Conservation (phyloP, 2,888 invertebrate genomes). For the Drosophila pseudotalamancana region DNA sequence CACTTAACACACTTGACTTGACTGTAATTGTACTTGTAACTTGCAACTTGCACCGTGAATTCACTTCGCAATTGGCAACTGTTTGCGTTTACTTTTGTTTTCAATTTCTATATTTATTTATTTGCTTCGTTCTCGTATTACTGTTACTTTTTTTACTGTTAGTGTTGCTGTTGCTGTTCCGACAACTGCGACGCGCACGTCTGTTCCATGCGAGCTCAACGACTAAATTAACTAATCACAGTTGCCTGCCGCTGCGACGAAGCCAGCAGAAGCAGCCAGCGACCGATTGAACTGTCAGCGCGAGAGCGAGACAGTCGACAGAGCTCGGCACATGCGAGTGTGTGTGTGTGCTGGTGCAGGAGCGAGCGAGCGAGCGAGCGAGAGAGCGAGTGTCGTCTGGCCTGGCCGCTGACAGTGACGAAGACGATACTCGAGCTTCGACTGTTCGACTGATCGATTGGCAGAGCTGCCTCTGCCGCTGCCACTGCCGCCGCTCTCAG, state of each 20-base stretch:
- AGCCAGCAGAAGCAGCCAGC: conserved; percentile 69
- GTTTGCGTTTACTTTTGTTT: conserved; percentile 12
- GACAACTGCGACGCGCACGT: conserved; percentile 81
- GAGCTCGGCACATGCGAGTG: not conserved
- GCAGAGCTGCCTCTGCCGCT: conserved; percentile 36
- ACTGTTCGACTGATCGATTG: conserved; percentile 56
- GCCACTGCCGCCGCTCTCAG: conserved; percentile 8
- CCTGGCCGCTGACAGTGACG: conserved; percentile 46
- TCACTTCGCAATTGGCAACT: conserved; percentile 17
- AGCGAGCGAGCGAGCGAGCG: conserved; percentile 4
- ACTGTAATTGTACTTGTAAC: too few species aligned
- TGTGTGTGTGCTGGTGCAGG: not conserved
- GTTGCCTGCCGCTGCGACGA: conserved; percentile 81
- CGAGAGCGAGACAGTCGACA: conserved; percentile 39
- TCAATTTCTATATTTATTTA: conserved; percentile 1
- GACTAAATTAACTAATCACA: conserved; percentile 84
- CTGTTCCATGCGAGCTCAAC: conserved; percentile 83
- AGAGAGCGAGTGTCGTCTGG: conserved; percentile 16
- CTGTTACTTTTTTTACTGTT: conserved; percentile 21
- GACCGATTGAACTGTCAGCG: conserved; percentile 81
- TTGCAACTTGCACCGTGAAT: conserved; percentile 5
- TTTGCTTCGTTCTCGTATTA: conserved; percentile 29
- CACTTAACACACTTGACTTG: too few species aligned
- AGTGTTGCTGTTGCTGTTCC: conserved; percentile 42
- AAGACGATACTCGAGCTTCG: conserved; percentile 38